Evolutionary conservation across 2,113 vertebrate species (phyloP), one percentile per base, ranked within the genome.

Genomic region (Hipposideros armiger): DNA sequence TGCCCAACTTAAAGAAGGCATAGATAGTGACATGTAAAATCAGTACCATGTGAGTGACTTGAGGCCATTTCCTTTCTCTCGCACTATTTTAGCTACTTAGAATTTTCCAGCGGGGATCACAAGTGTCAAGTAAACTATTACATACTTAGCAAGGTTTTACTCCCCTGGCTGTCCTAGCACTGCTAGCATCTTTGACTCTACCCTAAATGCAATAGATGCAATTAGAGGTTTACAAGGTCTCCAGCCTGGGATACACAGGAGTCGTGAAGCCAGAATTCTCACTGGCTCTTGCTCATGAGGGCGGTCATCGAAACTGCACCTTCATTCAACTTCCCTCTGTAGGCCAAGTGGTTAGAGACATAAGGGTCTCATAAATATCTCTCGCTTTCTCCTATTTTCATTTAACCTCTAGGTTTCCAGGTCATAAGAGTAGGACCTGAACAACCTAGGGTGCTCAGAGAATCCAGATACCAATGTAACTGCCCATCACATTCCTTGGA

Each of bases 381-480:
- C 52, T 36, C 2, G 16, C 83, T 95, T 87, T 95, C 70, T 85
- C 64, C 40, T 78, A 40, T 87, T 80, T 42, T 19, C 32, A 90
- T 84, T 64, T 84, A 36, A 93, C 40, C 26, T 78, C 62, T 94
- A 22, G 36, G 58, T 87, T 91, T 89, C 62, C 30, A 81, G 54
- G 80, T 80, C 90, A 67, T 28, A 54, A 58, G 24, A 10, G 70
- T 64, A 70, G 76, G 50, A 16, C 47, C 11, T 66, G 11, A 26
- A 42, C 4, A 20, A 76, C 30, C 11, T 72, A 50, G 16, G 47
- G 45, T 17, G 4, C 67, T 87, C 80, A 11, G 58, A 91, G 58
- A 58, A 78, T 45, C 47, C 69, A 90, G 87, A 76, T 56, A 52
- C n/a, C 69, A 20, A 3, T 70, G 50, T 56, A 86, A 66, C 16